Conservation (phyloP, 2,888 invertebrate species). For the Melangyna quadrimaculata region DNA sequence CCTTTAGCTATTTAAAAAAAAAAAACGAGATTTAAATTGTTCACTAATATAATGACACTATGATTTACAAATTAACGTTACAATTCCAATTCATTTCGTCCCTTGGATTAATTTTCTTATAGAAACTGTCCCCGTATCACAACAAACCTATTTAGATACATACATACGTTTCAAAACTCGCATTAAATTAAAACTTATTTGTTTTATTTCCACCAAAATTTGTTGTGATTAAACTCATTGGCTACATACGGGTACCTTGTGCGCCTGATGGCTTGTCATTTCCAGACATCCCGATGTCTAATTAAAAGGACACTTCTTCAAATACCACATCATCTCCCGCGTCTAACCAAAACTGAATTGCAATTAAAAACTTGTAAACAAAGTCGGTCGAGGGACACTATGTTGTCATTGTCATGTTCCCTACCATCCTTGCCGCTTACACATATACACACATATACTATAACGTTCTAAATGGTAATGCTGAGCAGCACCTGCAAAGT, state of each 20-base stretch:
- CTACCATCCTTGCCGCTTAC: background rate
- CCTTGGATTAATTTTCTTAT: background rate
- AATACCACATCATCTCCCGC: slow-evolving; percentile 41
- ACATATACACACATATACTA: background rate
- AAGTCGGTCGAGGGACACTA: slow-evolving; percentile 53
- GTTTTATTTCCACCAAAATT: slow-evolving; percentile 8
- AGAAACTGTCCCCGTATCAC: background rate
- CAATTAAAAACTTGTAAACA: slow-evolving; percentile 71
- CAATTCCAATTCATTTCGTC: background rate
- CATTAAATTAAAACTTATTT: slow-evolving; percentile 57
- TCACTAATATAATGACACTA: no score
- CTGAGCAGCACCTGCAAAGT: slow-evolving; percentile 4
- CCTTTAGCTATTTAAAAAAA: no score
- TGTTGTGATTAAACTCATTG: slow-evolving; percentile 26
- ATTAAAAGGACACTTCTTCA: slow-evolving; percentile 63
- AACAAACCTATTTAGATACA: background rate
- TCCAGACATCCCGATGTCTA: slow-evolving; percentile 34
- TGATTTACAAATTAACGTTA: no score
- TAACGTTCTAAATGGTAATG: background rate
- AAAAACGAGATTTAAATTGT: no score
- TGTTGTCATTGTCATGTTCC: background rate
- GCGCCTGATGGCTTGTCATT: slow-evolving; percentile 21
- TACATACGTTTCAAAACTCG: background rate
- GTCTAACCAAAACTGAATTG: slow-evolving; percentile 68
- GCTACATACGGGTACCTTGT: background rate